Evolutionary conservation across 2,888 invertebrate species (phyloP).

Genomic region (Willowsia nigromaculata): DNA sequence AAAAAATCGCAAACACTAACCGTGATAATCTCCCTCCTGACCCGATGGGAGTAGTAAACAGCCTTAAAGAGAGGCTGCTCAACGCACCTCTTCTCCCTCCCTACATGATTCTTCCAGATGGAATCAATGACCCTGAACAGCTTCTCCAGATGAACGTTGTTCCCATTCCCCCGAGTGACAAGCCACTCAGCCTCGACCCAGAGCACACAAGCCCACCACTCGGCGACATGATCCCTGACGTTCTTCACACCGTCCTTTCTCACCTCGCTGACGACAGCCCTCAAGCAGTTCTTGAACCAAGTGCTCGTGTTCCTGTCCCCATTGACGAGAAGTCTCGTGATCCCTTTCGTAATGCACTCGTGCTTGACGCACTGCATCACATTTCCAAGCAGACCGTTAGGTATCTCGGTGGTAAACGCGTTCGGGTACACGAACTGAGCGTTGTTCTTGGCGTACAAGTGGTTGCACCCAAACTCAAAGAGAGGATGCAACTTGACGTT

Average conservation of each 20-base stretch:
- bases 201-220: constrained; percentile 77
- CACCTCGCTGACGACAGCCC: constrained; percentile 42
- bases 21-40: constrained; percentile 69
- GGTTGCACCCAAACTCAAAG: constrained; percentile 48
- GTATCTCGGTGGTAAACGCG: constrained; percentile 43
- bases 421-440: constrained; percentile 15
- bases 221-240: constrained; percentile 60
- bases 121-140: constrained; percentile 76
- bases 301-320: constrained; percentile 47
- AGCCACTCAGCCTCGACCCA: constrained; percentile 78
- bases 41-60: constrained; percentile 76
- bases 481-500: constrained; percentile 46
- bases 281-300: constrained; percentile 58
- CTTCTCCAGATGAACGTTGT: constrained; percentile 65
- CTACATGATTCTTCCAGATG: constrained; percentile 68
- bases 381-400: constrained; percentile 48
- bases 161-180: constrained; percentile 62
- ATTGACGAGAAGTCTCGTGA: constrained; percentile 49
- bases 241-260: neutral
- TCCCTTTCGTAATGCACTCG: constrained; percentile 51
- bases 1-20: constrained; percentile 50
- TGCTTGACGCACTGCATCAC: constrained; percentile 49
- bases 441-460: neutral
- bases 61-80: constrained; percentile 75
- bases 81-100: constrained; percentile 30